Evolutionary conservation across 2,797 vertebrate genomes (phyloP).

Genomic region (Pelobates cultripes): DNA sequence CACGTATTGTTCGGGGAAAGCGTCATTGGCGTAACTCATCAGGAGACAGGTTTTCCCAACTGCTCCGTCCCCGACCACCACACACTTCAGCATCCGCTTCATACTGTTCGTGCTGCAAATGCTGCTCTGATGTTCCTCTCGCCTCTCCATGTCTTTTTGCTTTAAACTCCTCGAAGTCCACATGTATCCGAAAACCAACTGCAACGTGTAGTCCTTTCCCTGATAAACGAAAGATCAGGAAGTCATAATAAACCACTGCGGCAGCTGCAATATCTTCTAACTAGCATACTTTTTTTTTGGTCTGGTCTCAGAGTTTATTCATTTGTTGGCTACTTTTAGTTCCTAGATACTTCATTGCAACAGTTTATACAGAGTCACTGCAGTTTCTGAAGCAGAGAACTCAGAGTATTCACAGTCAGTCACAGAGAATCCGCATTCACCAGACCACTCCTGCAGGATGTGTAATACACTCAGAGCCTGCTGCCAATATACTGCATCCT

Average conservation of each 20-base stretch:
- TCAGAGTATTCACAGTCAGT: conserved; percentile 56
- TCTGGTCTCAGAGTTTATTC: conserved; percentile 47
- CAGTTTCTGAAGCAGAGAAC: conserved; percentile 60
- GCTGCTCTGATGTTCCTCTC: conserved; percentile 65
- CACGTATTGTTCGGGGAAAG: conserved; percentile 82
- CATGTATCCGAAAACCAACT: conserved; percentile 62
- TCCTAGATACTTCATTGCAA: conserved; percentile 29
- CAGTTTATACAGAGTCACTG: conserved; percentile 60
- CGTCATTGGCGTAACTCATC: conserved; percentile 84
- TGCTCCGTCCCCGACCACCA: conserved; percentile 82
- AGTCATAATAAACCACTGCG: conserved; percentile 61
- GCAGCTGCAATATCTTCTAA: conserved; percentile 58
- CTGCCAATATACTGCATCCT: conserved; percentile 68
- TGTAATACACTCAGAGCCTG: conserved; percentile 59
- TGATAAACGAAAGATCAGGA: conserved; percentile 63
- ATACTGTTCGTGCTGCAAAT: conserved; percentile 50
- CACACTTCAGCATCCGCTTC: conserved; percentile 82
- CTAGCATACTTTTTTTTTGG: conserved; percentile 26
- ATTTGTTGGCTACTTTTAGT: conserved; percentile 11
- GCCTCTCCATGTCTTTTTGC: conserved; percentile 68
- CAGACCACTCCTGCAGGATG: conserved; percentile 57
- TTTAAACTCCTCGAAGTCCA: conserved; percentile 60
- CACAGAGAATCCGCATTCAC: conserved; percentile 40
- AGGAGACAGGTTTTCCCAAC: conserved; percentile 83
- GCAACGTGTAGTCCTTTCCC: conserved; percentile 40